Evolutionary conservation across 2,113 vertebrate genomes (phyloP).

Genomic region (Otocyon megalotis): DNA sequence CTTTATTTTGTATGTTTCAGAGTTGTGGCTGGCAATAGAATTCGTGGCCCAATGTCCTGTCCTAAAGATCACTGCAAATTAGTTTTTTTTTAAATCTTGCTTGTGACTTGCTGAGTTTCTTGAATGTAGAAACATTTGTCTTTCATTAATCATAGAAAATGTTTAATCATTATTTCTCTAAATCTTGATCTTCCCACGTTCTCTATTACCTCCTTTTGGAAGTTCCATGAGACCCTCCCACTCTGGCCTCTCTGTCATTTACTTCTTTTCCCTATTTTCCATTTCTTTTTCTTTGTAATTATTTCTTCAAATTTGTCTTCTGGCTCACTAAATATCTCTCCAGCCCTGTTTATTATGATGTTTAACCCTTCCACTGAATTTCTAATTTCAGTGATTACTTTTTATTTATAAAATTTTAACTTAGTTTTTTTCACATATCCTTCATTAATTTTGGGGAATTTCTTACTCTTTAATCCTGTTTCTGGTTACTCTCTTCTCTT

Average conservation of each 20-base stretch:
- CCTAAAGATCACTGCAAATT: not conserved
- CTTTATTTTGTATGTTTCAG: constrained; percentile 20
- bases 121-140: not conserved
- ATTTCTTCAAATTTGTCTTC: constrained; percentile 23
- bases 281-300: not conserved
- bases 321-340: constrained; percentile 22
- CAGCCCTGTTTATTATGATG: not conserved
- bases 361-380: not conserved
- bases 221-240: not conserved
- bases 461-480: not conserved
- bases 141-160: constrained; percentile 19
- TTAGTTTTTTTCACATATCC: not conserved
- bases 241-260: not conserved
- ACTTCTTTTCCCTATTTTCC: not conserved
- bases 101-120: not conserved
- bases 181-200: constrained; percentile 24
- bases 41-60: not conserved
- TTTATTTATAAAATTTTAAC: constrained; percentile 49
- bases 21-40: not conserved
- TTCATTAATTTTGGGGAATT: constrained; percentile 15
- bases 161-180: not conserved
- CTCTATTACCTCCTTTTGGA: not conserved
- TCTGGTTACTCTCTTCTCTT: constrained; percentile 25
- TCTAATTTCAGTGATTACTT: constrained; percentile 24
- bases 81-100: not conserved